Percentiles rank a stretch among this genome's conserved stretches.
Conservation (phyloP, 2,113 vertebrate genomes). For the Pomatostomus ruficeps region DNA sequence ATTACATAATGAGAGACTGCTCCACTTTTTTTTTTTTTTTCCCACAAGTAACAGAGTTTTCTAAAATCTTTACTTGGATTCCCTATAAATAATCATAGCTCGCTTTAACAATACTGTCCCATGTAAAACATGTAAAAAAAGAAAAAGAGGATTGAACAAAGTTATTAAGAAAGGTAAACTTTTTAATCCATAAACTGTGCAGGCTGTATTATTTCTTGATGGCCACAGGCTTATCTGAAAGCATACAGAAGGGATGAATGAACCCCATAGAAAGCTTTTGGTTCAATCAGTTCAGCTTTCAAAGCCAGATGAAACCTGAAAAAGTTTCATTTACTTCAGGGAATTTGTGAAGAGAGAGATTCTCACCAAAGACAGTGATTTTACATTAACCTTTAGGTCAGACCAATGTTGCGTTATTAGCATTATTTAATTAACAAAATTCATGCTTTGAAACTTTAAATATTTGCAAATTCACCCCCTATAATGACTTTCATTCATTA, state of each 20-base stretch:
- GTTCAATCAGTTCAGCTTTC: constrained; percentile 20
- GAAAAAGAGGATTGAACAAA: background rate
- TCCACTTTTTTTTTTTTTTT: background rate
- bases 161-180: background rate
- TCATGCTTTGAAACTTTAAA: constrained; percentile 46
- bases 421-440: constrained; percentile 57
- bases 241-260: background rate
- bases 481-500: constrained; percentile 51
- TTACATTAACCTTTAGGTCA: constrained; percentile 49
- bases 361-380: background rate
- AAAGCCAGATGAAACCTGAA: constrained; percentile 6
- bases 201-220: background rate
- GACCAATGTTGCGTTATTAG: background rate
- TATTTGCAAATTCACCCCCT: constrained; percentile 51
- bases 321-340: constrained; percentile 16
- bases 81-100: background rate
- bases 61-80: background rate
- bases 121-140: background rate
- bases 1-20: background rate
- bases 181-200: background rate
- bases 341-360: constrained; percentile 18
- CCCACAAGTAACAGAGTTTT: background rate
- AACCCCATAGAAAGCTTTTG: background rate
- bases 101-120: background rate
- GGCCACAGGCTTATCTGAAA: background rate